Evolutionary conservation across 2,797 vertebrate genomes (phyloP), one percentile per base, ranked within the genome.

Genomic region (Aphelocoma californica): DNA sequence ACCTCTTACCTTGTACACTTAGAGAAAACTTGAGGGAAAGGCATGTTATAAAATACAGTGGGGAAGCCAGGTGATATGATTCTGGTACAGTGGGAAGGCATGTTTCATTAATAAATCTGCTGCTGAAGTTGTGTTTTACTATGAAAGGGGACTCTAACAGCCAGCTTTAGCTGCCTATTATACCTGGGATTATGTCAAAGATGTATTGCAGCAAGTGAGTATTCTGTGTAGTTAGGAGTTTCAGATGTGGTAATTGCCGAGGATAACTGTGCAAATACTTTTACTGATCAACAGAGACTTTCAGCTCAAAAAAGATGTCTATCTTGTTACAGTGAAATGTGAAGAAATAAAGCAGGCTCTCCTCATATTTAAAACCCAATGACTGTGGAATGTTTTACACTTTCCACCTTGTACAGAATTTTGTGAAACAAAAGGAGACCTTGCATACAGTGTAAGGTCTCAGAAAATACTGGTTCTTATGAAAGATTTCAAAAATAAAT

Each of bases 391-490:
- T 74, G 14, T 28, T 73, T 71, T 31, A 21, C 44, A 13, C 12
- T 69, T 90, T 83, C 11, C 18, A 42, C 8, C 10, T 21, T 65
- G 8, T 18, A 18, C 4, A 61, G 62, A 71, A 40, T 74, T 57
- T 78, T 20, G 4, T 14, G 32, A 93, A n/a, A 36, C 24, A 51
- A 89, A 84, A 26, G 8, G 20, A 77, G 10, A 32, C 10, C 6
- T 70, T 0, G 0, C 8, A 38, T 42, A 10, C 36, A 78, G 5
- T 66, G 8, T 66, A 26, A 75, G 4, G 6, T 67, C 21, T 87
- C 40, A 74, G 38, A 56, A 24, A 61, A n/a, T n/a, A 45, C 1
- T 18, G 1, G 6, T 14, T 5, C 32, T 62, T 60, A 58, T 0
- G 0, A 51, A 71, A 84, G n/a, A 40, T 24, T 44, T 23, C 14